phyloP scores from a whole-genome alignment of 2,888 invertebrate genomes.

The Pinctada fucata region DNA sequence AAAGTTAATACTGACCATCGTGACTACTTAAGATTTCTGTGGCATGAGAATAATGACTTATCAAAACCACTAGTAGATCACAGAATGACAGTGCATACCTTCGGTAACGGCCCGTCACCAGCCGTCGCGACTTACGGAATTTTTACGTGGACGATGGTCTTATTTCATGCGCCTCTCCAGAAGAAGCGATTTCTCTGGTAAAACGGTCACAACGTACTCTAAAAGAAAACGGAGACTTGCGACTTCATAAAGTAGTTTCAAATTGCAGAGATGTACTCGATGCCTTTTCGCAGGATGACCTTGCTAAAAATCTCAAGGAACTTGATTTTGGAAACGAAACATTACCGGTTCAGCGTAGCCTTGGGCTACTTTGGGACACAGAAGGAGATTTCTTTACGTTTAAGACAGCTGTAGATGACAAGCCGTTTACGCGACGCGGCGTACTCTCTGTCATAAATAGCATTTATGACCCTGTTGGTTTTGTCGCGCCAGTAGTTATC shows the following conservation, averaged over 20 bases:
- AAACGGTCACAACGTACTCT: constrained; percentile 7
- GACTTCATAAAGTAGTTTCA: constrained; percentile 52
- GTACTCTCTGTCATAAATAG: constrained; percentile 49
- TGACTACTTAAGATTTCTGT: constrained; percentile 46
- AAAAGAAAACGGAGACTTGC: constrained; percentile 34
- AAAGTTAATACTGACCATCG: constrained; percentile 15
- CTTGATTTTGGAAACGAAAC: constrained; percentile 42
- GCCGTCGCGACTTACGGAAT: neutral
- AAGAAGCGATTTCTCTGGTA: constrained; percentile 32
- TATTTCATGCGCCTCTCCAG: constrained; percentile 28
- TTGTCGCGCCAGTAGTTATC: constrained; percentile 40
- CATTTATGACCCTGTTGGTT: no score
- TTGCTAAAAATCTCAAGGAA: constrained; percentile 39
- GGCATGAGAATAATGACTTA: constrained; percentile 42
- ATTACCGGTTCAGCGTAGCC: constrained; percentile 30
- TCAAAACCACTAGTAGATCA: constrained; percentile 25
- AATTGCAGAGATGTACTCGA: constrained; percentile 43
- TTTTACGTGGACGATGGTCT: constrained; percentile 56
- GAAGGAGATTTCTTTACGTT: constrained; percentile 41
- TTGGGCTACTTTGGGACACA: constrained; percentile 42
- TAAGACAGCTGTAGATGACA: constrained; percentile 15
- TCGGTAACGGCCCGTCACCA: no score
- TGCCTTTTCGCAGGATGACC: no score
- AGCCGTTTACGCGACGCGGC: constrained; percentile 45
- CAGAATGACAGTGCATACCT: no score